phyloP scores from a whole-genome alignment of 2,888 invertebrate species.

The Arctia plantaginis region DNA sequence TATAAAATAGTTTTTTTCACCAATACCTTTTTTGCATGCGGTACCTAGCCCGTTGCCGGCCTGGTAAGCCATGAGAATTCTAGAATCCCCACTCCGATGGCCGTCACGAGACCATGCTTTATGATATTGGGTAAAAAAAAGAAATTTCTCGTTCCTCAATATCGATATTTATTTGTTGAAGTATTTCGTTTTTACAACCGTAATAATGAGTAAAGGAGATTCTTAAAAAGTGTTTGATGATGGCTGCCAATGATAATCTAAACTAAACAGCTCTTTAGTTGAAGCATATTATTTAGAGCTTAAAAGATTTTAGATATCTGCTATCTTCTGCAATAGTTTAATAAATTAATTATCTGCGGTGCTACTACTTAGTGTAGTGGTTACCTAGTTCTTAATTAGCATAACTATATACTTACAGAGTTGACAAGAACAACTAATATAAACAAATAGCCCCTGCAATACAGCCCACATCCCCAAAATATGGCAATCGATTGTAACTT shows the following conservation, averaged over 20 bases:
- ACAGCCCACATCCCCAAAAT: slow-evolving; percentile 17
- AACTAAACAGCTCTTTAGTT: not conserved
- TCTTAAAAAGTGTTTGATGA: not conserved
- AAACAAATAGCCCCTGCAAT: not conserved
- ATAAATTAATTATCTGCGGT: too few species aligned
- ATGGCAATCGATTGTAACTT: slow-evolving; percentile 38
- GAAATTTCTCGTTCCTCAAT: too few species aligned
- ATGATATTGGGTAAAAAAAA: too few species aligned
- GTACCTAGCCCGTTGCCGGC: too few species aligned
- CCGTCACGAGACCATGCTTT: too few species aligned
- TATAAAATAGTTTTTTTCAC: too few species aligned
- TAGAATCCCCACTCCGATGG: too few species aligned
- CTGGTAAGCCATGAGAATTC: too few species aligned
- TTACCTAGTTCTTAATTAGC: not conserved
- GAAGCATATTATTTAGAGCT: not conserved
- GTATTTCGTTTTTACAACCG: not conserved
- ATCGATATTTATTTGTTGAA: not conserved
- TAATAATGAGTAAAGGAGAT: not conserved
- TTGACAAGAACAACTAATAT: not conserved
- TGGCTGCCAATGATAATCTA: not conserved
- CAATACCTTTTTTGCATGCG: too few species aligned
- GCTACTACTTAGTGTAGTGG: not conserved
- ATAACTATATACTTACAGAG: too few species aligned
- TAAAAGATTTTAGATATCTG: too few species aligned
- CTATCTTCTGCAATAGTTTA: too few species aligned